A percentile compares a stretch with the other conserved stretches of the same genome.
These are phyloP conservation scores for Pyrocoelia pectoralis DNA, from an alignment of 2,888 invertebrate species.

Conservation along the genomic window DNA sequence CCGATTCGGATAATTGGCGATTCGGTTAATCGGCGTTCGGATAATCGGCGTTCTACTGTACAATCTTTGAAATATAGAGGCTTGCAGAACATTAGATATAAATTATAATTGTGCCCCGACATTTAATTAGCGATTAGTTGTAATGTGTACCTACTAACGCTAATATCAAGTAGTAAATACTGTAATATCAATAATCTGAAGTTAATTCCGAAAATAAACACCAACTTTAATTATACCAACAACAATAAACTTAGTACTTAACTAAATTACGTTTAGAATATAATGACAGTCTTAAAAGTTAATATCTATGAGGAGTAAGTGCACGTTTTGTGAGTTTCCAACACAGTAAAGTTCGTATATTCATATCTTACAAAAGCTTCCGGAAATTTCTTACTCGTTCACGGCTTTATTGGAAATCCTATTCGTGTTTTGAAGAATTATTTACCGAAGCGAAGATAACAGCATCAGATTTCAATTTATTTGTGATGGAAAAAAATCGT, in stretches of 20 bases:
- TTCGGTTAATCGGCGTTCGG: too few species aligned
- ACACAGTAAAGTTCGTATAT: not conserved
- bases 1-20: too few species aligned
- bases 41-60: too few species aligned
- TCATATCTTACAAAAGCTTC: conserved; percentile 1
- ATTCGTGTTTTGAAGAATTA: conserved; percentile 8
- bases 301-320: not conserved
- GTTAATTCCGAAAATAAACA: not conserved
- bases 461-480: conserved; percentile 10
- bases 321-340: not conserved
- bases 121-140: not conserved
- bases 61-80: too few species aligned
- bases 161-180: not conserved
- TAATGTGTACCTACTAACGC: not conserved
- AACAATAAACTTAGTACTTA: conserved; percentile 1
- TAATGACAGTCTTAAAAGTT: not conserved
- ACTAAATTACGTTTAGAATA: not conserved
- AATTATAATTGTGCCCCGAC: too few species aligned
- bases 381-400: not conserved
- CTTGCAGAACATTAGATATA: too few species aligned
- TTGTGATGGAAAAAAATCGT: conserved; percentile 6
- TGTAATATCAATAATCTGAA: not conserved
- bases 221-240: not conserved
- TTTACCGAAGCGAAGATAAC: conserved; percentile 8
- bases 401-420: conserved; percentile 5